phyloP scores from a whole-genome alignment of 2,888 invertebrate genomes.

The Oxycera nigricornis region DNA sequence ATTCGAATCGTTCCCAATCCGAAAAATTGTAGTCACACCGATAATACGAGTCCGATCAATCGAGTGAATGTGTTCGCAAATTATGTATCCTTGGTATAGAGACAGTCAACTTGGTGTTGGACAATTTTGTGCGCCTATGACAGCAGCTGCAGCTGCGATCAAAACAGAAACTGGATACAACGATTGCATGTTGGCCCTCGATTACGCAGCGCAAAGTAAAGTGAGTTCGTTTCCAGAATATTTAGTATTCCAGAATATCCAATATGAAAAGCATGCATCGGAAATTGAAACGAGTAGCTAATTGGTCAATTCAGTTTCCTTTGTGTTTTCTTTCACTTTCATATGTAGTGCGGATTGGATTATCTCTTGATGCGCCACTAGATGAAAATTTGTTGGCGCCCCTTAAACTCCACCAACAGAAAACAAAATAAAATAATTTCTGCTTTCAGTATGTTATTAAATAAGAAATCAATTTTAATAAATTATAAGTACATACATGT shows the following conservation, averaged over 20 bases:
- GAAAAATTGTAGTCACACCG: background rate
- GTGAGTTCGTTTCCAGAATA: conserved; percentile 58
- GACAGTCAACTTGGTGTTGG: conserved; percentile 57
- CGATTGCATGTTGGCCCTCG: conserved; percentile 74
- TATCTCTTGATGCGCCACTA: too few relatives aligned
- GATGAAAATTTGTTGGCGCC: too few relatives aligned
- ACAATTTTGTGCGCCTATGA: conserved; percentile 66
- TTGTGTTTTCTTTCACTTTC: too few relatives aligned
- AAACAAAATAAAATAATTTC: too few relatives aligned
- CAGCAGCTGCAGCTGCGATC: conserved; percentile 65
- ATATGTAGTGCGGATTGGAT: too few relatives aligned
- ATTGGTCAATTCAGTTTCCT: too few relatives aligned
- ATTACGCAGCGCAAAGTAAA: conserved; percentile 73
- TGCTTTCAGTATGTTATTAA: too few relatives aligned
- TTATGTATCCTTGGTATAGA: conserved; percentile 72
- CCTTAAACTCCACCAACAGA: too few relatives aligned
- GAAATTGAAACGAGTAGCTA: background rate
- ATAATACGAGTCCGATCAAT: conserved; percentile 4
- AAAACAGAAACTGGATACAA: conserved; percentile 73
- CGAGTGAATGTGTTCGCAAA: conserved; percentile 41
- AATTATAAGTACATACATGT: too few relatives aligned
- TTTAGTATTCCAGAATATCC: background rate
- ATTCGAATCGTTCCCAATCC: too few relatives aligned
- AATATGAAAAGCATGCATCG: background rate
- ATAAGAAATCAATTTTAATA: too few relatives aligned